These are phyloP conservation scores for Aricia artaxerxes DNA, from an alignment of 2,888 invertebrate species.

Conservation along the genomic window DNA sequence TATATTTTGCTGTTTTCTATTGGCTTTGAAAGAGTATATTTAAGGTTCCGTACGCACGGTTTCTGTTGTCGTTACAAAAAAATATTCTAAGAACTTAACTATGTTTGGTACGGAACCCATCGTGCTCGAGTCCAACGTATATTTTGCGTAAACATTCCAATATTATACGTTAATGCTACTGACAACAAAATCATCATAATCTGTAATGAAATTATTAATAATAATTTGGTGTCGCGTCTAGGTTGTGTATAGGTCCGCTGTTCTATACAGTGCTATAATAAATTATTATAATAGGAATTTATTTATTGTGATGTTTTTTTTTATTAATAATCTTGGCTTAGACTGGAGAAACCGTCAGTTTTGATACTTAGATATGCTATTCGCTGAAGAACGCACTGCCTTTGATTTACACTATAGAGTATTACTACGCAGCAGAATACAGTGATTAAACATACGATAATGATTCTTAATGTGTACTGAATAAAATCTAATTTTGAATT, in stretches of 20 bases:
- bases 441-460: not conserved
- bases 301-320: constrained; percentile 69
- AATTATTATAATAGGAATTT: constrained; percentile 55
- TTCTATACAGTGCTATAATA: constrained; percentile 50
- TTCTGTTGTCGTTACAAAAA: too few relatives aligned
- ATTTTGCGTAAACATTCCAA: constrained; percentile 15
- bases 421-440: not conserved
- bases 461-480: not conserved
- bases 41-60: too few relatives aligned
- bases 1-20: not conserved
- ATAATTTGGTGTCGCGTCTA: constrained; percentile 46
- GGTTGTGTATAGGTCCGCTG: constrained; percentile 63
- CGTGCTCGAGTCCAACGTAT: not conserved
- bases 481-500: not conserved
- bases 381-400: not conserved
- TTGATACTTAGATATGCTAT: constrained; percentile 1
- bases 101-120: not conserved
- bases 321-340: constrained; percentile 39
- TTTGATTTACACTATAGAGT: not conserved
- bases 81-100: too few relatives aligned
- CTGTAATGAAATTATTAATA: constrained; percentile 37
- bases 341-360: constrained; percentile 23
- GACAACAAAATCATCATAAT: constrained; percentile 34
- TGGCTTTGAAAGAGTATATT: not conserved
- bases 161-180: constrained; percentile 44